Evolutionary conservation across 1,140 invertebrate genomes (phyloP).

Genomic region (Trissolcus basalis): DNA sequence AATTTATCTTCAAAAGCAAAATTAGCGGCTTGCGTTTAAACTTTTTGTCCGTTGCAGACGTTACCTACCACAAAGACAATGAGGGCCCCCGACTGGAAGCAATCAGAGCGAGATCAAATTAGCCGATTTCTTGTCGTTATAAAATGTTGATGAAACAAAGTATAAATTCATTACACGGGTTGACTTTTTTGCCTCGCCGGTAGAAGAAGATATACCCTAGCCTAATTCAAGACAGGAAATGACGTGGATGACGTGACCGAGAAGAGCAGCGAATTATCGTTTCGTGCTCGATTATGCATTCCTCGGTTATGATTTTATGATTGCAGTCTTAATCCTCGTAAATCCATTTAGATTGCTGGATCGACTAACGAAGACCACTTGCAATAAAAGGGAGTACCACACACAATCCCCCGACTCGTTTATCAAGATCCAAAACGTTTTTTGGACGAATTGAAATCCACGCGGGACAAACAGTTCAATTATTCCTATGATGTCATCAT

Average conservation of each 20-base stretch:
- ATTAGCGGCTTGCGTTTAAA: no score
- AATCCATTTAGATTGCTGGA: slow-evolving; percentile 61
- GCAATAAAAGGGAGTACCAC: slow-evolving; percentile 41
- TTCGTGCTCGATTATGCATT: slow-evolving; percentile 63
- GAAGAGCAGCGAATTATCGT: slow-evolving; percentile 59
- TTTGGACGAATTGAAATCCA: slow-evolving; percentile 27
- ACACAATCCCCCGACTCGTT: slow-evolving; percentile 33
- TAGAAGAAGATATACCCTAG: slow-evolving; percentile 46
- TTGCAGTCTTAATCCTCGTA: slow-evolving; percentile 62
- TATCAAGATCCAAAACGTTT: slow-evolving; percentile 1
- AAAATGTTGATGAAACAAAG: slow-evolving; percentile 49
- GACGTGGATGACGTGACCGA: slow-evolving; percentile 56
- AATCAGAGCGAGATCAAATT: slow-evolving; percentile 48
- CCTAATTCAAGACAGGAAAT: slow-evolving; percentile 63
- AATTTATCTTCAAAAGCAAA: no score
- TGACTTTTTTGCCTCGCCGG: slow-evolving; percentile 33
- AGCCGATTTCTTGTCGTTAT: slow-evolving; percentile 38
- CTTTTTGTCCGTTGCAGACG: not conserved
- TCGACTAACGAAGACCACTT: slow-evolving; percentile 53
- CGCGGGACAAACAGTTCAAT: not conserved
- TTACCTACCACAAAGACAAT: slow-evolving; percentile 30
- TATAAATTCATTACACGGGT: slow-evolving; percentile 54
- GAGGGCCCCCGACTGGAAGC: slow-evolving; percentile 5
- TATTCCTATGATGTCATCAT: no score
- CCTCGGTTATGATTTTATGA: slow-evolving; percentile 63